Base-by-base conservation (phyloP, 2,888 invertebrate genomes). In the Leptura quadrifasciata region DNA sequence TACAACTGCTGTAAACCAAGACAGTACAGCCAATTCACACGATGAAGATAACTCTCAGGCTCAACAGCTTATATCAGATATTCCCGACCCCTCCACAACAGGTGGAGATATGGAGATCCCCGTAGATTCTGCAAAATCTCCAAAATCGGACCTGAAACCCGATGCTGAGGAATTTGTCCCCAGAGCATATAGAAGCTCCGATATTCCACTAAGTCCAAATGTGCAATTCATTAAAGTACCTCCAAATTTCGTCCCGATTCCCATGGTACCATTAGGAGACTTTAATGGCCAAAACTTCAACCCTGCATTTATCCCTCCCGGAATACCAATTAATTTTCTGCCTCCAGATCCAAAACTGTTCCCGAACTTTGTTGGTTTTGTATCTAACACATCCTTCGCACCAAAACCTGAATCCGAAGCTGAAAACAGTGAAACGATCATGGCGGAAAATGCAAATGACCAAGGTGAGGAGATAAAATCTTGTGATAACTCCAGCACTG, bases 131-230 rank as follows among this genome's bases (percentile, higher is more conserved):
- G 18, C 0, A 2, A 78, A 76, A n/a, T 31, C 72, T 12, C 60
- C 27, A 24, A 81, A 80, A n/a, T 84, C 79, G 35, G 80, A 84
- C 27, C 80, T 89, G 60, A 89, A 89, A 81, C 87, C 89, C 9
- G 89, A 90, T 76, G 90, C 90, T 4, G 87, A 89, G 85, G 89
- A 89, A 81, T 90, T 90, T 80, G 80, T 89, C n/a, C 90, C 89
- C 4, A 84, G 88, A 72, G 83, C 85, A n/a, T 87, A 87, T 70
- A 84, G 86, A 55, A 77, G 77, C 3, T 77, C 80, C 20, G 81
- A 82, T 64, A 79, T 80, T n/a, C 79, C 84, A 47, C 80, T 70
- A 60, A 82, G 81, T 72, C 84, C 84, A 6, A 71, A 71, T 57
- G 73, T 87, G 5, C 86, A 86, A 39, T 86, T 84, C 75, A 82